A percentile compares a stretch with the other conserved stretches of the same genome.
These are phyloP conservation scores for Zosterops japonicus DNA, from an alignment of 2,113 vertebrate genomes.

Conservation along the genomic window DNA sequence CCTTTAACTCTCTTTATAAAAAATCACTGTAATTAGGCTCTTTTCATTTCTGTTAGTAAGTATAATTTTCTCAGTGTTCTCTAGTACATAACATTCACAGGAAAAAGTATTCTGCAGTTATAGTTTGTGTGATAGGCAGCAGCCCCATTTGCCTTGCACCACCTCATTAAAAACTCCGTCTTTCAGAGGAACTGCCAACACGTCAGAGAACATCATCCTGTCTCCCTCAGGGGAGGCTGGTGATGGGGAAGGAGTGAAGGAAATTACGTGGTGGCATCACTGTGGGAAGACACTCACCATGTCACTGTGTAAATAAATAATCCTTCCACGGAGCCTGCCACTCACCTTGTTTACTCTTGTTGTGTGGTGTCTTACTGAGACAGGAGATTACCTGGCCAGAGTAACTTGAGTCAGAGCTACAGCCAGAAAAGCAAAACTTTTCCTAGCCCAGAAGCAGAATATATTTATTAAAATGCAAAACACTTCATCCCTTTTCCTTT, in stretches of 20 bases:
- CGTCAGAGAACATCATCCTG: background rate
- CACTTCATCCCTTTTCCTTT: background rate
- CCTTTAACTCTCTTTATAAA: background rate
- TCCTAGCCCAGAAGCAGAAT: background rate
- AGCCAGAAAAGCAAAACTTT: background rate
- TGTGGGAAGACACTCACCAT: background rate
- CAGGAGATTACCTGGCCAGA: background rate
- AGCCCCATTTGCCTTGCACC: background rate
- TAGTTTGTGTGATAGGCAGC: background rate
- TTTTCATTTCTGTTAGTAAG: constrained; percentile 4
- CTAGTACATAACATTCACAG: background rate
- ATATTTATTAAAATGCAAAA: background rate
- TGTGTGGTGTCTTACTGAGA: background rate
- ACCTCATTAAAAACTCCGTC: background rate
- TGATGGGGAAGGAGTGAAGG: background rate
- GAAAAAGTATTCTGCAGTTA: background rate
- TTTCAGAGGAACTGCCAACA: background rate
- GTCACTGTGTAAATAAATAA: background rate
- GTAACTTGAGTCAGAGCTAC: background rate
- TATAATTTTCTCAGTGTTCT: constrained; percentile 7
- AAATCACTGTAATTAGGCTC: constrained; percentile 40
- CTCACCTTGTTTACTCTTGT: background rate
- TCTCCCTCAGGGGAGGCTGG: background rate
- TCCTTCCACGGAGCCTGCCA: background rate
- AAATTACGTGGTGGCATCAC: background rate